Base-by-base conservation (phyloP, 2,888 invertebrate species). In the Microctonus brassicae region DNA sequence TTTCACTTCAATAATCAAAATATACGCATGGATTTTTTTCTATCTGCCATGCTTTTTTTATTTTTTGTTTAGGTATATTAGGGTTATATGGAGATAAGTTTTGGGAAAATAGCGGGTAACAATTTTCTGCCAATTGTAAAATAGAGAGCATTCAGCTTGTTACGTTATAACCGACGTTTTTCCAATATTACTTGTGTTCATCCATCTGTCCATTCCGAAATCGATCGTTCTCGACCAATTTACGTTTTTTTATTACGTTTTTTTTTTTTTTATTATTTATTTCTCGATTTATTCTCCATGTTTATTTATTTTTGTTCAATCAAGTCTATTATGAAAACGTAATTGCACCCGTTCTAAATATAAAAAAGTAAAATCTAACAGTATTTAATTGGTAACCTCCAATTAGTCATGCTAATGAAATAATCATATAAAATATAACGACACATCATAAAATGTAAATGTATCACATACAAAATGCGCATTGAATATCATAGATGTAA, bases 191-290 rank as follows among this genome's bases (percentile, higher is more conserved):
- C 42, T 39, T 42, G 47, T 57, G 17, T 47, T 64, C 39, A 63
- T 57, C 62, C 62, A 64, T 57, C 57, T 64, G 64, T 70, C 39
- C 26, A 57, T 66, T 55, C 55, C n/a, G 34, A 55, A 55, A 66
- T 34, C 39, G 55, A 70, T 58, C 58, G 26, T 29, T 17, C 24
- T 22, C 64, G 26, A 33, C 17, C 69, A 70, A 64, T 70, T 58
- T 36, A 7, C 69, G 22, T n/a, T n/a, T 39, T 33, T 55, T 55
- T 55, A 24, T 26, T 55, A 1, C 4, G 1, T 9, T 47, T n/a
- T 22, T 26, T 5, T 1, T n/a, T 52, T 52, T 36, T 24, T 64
- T 64, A 34, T 63, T 29, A n/a, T n/a, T 53, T 47, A 13, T 34
- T 57, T 26, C 11, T 57, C n/a, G n/a, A n/a, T 58, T 42, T 57